Percentiles rank a stretch among this genome's conserved stretches.
phyloP scores from a whole-genome alignment of 2,797 vertebrate genomes.

The Sciurus vulgaris region DNA sequence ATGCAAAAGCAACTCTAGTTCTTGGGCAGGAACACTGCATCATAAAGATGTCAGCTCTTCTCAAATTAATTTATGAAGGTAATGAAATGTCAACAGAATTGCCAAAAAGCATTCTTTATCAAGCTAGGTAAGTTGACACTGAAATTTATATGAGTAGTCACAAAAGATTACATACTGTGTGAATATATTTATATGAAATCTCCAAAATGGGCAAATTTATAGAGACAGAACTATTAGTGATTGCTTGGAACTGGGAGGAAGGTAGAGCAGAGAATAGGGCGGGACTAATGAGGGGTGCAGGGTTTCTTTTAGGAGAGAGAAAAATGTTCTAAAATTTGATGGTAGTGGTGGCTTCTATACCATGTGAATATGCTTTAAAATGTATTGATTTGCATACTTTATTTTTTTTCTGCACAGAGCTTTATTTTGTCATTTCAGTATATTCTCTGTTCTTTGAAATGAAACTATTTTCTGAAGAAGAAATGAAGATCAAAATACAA shows the following conservation, averaged over 20 bases:
- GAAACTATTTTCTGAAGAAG: constrained; percentile 50
- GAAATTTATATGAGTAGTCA: constrained; percentile 24
- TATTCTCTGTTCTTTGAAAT: background rate
- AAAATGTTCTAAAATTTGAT: background rate
- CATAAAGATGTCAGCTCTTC: background rate
- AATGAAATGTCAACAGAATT: constrained; percentile 24
- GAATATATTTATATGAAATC: constrained; percentile 10
- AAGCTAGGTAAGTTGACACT: background rate
- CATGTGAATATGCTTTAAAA: background rate
- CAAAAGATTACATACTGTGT: background rate
- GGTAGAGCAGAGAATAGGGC: background rate
- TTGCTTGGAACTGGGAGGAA: background rate
- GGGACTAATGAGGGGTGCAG: background rate
- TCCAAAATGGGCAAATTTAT: background rate
- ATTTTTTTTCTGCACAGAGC: background rate
- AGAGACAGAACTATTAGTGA: background rate
- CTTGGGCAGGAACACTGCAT: background rate
- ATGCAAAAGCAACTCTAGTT: background rate
- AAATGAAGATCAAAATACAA: constrained; percentile 23
- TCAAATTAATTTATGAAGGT: background rate
- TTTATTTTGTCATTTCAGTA: background rate
- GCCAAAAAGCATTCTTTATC: constrained; percentile 6
- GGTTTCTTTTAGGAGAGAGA: background rate
- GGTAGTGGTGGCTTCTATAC: background rate
- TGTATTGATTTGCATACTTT: background rate